Conservation (phyloP, 1,140 invertebrate genomes). For the Tetramorium parvispinum region DNA sequence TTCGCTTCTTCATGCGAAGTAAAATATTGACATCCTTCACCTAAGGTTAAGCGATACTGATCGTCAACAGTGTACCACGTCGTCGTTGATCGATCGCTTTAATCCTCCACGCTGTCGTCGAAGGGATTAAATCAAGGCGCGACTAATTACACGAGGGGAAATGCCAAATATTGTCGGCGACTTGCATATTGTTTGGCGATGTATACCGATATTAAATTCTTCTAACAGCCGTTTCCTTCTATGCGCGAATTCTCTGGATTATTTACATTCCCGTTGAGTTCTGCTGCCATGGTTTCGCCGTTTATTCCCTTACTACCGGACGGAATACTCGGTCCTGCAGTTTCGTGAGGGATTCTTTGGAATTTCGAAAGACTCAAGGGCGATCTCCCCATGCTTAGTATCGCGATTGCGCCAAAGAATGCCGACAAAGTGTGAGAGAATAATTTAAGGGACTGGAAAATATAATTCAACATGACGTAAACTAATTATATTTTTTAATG, state of each 20-base stretch:
- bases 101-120: constrained; percentile 2
- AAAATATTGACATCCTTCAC: constrained; percentile 40
- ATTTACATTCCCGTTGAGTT: constrained; percentile 32
- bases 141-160: constrained; percentile 36
- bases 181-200: constrained; percentile 47
- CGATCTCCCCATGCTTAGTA: not conserved
- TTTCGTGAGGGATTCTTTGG: constrained; percentile 45
- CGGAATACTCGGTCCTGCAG: constrained; percentile 10
- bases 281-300: constrained; percentile 38
- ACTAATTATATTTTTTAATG: not conserved
- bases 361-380: constrained; percentile 21
- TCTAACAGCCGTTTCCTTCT: constrained; percentile 52
- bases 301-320: constrained; percentile 46
- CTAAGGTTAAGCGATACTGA: constrained; percentile 33
- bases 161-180: constrained; percentile 44
- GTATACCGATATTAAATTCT: constrained; percentile 72
- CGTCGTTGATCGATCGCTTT: constrained; percentile 52
- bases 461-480: not conserved
- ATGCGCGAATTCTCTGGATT: constrained; percentile 49
- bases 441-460: constrained; percentile 2
- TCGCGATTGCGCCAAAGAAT: constrained; percentile 34
- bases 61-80: constrained; percentile 31
- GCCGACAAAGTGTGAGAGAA: not conserved
- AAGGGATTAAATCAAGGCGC: constrained; percentile 50
- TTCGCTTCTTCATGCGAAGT: not conserved